Evolutionary conservation across 2,888 invertebrate species (phyloP).

Genomic region (Parthenolecanium corni): DNA sequence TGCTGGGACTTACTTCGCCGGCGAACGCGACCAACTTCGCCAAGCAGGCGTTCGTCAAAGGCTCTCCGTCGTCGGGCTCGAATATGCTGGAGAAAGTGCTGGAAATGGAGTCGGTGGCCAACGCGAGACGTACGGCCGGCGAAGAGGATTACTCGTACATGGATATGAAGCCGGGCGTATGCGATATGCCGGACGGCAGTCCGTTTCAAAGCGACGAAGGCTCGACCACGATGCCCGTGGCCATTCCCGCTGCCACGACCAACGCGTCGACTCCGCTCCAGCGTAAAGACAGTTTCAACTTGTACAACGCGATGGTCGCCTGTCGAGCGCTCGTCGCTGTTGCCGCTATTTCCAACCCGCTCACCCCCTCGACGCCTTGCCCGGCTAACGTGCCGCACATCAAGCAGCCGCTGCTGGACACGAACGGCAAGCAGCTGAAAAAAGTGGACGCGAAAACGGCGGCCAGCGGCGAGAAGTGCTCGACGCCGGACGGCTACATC

Average conservation of each 20-base stretch:
- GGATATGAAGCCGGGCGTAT: conserved; percentile 29
- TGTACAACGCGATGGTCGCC: too few relatives aligned
- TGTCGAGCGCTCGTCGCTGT: background rate
- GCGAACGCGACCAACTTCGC: conserved; percentile 26
- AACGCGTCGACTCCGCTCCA: background rate
- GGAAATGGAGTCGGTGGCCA: conserved; percentile 30
- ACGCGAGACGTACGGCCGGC: background rate
- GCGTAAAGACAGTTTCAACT: conserved; percentile 8
- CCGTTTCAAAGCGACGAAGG: background rate
- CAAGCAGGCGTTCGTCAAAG: conserved; percentile 22
- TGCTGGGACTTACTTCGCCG: conserved; percentile 34
- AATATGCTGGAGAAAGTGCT: conserved; percentile 30
- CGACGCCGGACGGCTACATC: conserved; percentile 19
- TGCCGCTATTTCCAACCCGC: background rate
- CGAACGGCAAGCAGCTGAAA: conserved; percentile 20
- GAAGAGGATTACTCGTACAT: conserved; percentile 23
- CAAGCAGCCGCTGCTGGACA: conserved; percentile 21
- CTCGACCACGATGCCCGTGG: background rate
- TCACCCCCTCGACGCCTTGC: background rate
- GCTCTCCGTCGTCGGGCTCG: conserved; percentile 30
- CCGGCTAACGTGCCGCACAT: conserved; percentile 12
- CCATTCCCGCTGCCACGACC: background rate
- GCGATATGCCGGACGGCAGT: conserved; percentile 7
- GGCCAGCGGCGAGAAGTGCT: background rate
- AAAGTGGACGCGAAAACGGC: background rate